Evolutionary conservation across 2,797 vertebrate species (phyloP).

Genomic region (Argentina silus): DNA sequence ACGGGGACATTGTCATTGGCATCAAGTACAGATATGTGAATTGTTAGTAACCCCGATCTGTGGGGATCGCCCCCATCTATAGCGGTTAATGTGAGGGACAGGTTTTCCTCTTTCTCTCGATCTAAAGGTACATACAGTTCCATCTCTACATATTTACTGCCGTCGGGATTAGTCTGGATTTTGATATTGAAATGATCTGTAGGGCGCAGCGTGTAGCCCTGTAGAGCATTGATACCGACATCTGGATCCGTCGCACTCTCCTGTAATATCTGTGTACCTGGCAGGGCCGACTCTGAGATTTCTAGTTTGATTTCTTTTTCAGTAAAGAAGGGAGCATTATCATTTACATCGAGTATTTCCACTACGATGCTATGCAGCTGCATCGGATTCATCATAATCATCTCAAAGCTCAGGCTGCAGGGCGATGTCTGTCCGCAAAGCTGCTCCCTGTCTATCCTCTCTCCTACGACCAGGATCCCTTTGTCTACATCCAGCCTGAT

Average conservation of each 20-base stretch:
- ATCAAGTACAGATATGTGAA: conserved; percentile 46
- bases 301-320: conserved; percentile 57
- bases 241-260: conserved; percentile 41
- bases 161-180: conserved; percentile 17
- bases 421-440: conserved; percentile 35
- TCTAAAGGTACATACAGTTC: conserved; percentile 18
- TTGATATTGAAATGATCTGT: conserved; percentile 41
- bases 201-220: conserved; percentile 13
- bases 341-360: conserved; percentile 74
- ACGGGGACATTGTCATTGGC: conserved; percentile 46
- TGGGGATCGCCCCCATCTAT: conserved; percentile 52
- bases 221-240: conserved; percentile 22
- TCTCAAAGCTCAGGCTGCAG: conserved; percentile 60
- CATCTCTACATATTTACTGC: conserved; percentile 48
- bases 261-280: conserved; percentile 53
- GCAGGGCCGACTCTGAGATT: conserved; percentile 56
- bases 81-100: conserved; percentile 39
- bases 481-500: conserved; percentile 42
- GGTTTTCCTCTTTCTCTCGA: conserved; percentile 33
- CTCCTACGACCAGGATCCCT: conserved; percentile 41
- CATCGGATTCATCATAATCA: conserved; percentile 71
- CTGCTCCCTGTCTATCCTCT: conserved; percentile 49
- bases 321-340: conserved; percentile 67
- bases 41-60: conserved; percentile 41
- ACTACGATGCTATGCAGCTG: conserved; percentile 67